Evolutionary conservation across 2,888 invertebrate species (phyloP).

Genomic region (Ellobium chinense): DNA sequence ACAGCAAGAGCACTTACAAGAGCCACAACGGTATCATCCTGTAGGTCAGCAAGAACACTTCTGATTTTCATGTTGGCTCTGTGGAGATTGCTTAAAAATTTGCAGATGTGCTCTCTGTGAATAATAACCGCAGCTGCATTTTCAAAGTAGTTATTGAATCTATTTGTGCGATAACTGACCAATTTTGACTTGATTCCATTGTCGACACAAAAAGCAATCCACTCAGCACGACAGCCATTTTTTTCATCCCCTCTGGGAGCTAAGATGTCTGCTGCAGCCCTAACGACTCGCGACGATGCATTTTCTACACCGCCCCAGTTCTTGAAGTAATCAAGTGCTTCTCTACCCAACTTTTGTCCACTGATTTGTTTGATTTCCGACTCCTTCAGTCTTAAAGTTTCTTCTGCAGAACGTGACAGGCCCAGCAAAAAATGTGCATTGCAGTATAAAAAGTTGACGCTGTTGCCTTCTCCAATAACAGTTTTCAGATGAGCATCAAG

Average conservation of each 20-base stretch:
- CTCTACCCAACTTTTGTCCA: not conserved
- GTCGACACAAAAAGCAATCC: not conserved
- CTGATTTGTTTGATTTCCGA: not conserved
- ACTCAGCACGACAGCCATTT: conserved; percentile 1
- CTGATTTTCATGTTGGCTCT: not conserved
- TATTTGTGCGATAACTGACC: conserved; percentile 2
- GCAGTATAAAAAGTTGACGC: not conserved
- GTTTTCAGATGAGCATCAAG: not conserved
- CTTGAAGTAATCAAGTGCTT: not conserved
- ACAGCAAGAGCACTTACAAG: not conserved
- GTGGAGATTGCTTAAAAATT: not conserved
- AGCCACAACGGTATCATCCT: not conserved
- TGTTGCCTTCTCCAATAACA: not conserved
- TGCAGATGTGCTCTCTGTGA: not conserved
- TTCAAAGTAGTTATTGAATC: conserved; percentile 31
- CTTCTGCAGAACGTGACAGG: not conserved
- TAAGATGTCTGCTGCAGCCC: not conserved
- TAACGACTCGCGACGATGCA: not conserved
- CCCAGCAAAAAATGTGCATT: conserved; percentile 7
- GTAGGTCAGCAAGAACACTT: not conserved
- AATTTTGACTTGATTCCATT: not conserved
- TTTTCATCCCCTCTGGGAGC: conserved; percentile 18
- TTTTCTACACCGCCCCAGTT: not conserved
- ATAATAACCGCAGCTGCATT: conserved; percentile 6
- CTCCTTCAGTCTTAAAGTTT: not conserved